Conservation (phyloP, 1,140 invertebrate genomes). For the Micrasema longulum region DNA sequence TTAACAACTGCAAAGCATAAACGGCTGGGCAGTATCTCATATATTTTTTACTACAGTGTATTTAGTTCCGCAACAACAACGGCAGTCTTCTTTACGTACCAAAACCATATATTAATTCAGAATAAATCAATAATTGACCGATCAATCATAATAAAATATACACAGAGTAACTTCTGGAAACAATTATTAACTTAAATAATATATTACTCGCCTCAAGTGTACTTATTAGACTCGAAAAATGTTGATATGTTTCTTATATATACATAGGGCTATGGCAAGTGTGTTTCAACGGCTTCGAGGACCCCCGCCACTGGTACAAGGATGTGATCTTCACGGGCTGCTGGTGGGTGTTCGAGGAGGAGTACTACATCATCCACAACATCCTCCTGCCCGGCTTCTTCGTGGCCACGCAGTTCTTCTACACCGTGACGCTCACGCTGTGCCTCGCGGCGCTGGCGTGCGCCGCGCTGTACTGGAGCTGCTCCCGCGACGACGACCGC, state of each 20-base stretch:
- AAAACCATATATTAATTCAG: too few species aligned
- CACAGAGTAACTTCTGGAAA: too few species aligned
- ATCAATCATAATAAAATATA: too few species aligned
- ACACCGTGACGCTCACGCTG: constrained; percentile 85
- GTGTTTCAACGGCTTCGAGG: constrained; percentile 87
- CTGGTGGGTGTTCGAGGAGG: constrained; percentile 94
- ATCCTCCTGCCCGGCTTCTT: constrained; percentile 89
- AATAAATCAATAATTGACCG: too few species aligned
- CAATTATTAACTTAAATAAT: too few species aligned
- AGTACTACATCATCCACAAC: constrained; percentile 90
- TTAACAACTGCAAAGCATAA: too few species aligned
- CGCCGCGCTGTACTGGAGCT: constrained; percentile 78
- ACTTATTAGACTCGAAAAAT: too few species aligned
- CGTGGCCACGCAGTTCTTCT: constrained; percentile 92
- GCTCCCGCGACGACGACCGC: constrained; percentile 82
- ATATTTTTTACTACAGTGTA: too few species aligned
- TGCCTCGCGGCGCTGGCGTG: constrained; percentile 79
- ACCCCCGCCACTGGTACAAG: constrained; percentile 81
- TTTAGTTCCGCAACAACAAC: too few species aligned
- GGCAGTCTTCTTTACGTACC: too few species aligned
- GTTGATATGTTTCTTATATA: constrained; percentile 15
- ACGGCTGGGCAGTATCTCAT: too few species aligned
- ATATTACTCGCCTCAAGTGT: too few species aligned
- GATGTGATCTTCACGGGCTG: constrained; percentile 85
- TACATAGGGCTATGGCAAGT: constrained; percentile 92